A percentile compares a stretch with the other conserved stretches of the same genome.
phyloP scores from a whole-genome alignment of 2,113 vertebrate genomes.

The Zosterops borbonicus region DNA sequence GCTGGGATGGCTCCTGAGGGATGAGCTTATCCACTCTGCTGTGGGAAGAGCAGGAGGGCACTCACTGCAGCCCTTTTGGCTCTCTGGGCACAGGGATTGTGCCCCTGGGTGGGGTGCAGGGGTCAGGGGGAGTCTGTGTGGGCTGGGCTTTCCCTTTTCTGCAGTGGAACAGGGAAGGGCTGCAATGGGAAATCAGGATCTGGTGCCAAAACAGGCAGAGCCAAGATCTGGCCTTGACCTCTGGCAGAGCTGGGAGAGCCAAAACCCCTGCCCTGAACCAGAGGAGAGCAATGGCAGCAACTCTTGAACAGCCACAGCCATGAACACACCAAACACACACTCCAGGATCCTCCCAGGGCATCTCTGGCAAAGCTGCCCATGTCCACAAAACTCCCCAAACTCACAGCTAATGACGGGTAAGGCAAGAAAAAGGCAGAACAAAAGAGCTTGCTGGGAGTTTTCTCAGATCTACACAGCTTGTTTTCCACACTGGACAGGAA shows the following conservation, averaged over 20 bases:
- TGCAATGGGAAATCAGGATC: neutral
- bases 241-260: neutral
- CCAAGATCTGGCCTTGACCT: accelerated
- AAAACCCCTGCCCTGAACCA: neutral
- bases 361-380: neutral
- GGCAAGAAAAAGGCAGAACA: neutral
- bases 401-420: accelerated
- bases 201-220: neutral
- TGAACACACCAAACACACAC: accelerated
- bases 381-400: neutral
- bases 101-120: neutral
- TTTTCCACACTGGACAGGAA: neutral
- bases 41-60: neutral
- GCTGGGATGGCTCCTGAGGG: neutral
- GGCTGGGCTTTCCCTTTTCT: neutral
- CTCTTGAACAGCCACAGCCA: neutral
- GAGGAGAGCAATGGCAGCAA: accelerated
- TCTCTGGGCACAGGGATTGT: neutral
- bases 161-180: neutral
- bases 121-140: neutral
- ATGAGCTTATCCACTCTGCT: neutral
- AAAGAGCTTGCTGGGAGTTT: neutral
- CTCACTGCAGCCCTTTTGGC: neutral
- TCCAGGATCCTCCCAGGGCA: accelerated
- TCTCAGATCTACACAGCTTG: neutral